Percentiles rank a stretch among this genome's conserved stretches.
Conservation (phyloP, 2,113 vertebrate species). For the Corydoras maculifer region DNA sequence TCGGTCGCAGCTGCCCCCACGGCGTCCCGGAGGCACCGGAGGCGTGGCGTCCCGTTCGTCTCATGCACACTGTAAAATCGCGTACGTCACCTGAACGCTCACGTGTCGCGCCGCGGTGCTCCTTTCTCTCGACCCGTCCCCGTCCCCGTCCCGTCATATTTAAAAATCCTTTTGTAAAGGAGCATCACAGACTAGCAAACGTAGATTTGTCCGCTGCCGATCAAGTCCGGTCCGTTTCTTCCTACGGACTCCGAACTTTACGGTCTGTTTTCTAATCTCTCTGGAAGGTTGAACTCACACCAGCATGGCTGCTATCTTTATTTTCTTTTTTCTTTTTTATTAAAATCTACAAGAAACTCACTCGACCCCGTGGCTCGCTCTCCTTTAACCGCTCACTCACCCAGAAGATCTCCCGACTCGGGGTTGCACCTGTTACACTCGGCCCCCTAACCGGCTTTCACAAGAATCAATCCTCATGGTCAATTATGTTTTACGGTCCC, state of each 20-base stretch:
- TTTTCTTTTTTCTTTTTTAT: conserved; percentile 21
- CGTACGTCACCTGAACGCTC: conserved; percentile 25
- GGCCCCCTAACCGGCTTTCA: no score
- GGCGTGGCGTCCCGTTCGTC: neutral
- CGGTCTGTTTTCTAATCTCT: conserved; percentile 36
- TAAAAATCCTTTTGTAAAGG: conserved; percentile 63
- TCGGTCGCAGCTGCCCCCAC: neutral
- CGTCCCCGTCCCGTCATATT: conserved; percentile 39
- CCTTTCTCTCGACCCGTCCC: no score
- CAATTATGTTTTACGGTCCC: no score
- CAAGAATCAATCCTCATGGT: no score
- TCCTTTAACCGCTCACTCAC: neutral
- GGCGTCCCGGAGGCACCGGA: no score
- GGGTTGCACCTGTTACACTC: no score
- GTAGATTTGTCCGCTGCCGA: no score
- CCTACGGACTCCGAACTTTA: conserved; percentile 34
- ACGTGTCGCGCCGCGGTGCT: neutral
- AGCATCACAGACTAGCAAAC: conserved; percentile 45
- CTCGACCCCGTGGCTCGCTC: neutral
- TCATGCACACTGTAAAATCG: conserved; percentile 12
- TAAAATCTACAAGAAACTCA: conserved; percentile 8
- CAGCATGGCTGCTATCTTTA: conserved; percentile 62
- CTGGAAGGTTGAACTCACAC: conserved; percentile 52
- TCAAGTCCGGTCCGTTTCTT: conserved; percentile 44
- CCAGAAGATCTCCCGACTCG: no score